phyloP scores from a whole-genome alignment of 2,797 vertebrate genomes.

The Passerculus sandwichensis region DNA sequence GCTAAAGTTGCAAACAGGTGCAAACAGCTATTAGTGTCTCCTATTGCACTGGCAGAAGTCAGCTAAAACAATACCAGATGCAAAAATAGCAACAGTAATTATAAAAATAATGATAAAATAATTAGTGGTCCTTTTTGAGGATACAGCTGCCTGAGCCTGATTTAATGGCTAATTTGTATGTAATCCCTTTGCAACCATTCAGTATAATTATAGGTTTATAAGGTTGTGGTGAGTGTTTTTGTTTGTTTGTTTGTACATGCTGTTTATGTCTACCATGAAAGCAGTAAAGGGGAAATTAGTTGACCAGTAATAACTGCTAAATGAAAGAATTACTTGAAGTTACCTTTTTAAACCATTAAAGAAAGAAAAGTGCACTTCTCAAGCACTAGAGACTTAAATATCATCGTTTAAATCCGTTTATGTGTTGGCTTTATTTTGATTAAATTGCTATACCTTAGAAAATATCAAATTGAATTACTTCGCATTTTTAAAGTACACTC shows the following conservation, averaged over 20 bases:
- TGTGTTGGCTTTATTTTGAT: background rate
- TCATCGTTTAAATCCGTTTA: background rate
- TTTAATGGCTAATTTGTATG: background rate
- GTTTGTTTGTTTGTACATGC: background rate
- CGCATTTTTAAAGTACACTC: background rate
- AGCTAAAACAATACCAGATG: background rate
- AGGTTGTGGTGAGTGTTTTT: background rate
- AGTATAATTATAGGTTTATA: background rate
- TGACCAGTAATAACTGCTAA: background rate
- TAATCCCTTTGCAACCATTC: background rate
- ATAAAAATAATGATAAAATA: background rate
- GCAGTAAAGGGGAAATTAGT: background rate
- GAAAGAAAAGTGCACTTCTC: background rate
- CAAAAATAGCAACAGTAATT: background rate
- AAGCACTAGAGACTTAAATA: background rate
- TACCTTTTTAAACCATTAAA: background rate
- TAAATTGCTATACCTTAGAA: background rate
- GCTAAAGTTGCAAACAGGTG: background rate
- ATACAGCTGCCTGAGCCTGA: background rate
- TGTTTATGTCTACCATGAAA: background rate
- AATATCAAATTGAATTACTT: background rate
- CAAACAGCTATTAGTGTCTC: background rate
- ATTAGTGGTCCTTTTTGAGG: background rate
- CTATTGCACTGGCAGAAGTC: background rate
- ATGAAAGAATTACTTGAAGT: background rate